Conservation (phyloP, 2,113 vertebrate genomes). For the Chelonoidis abingdonii region DNA sequence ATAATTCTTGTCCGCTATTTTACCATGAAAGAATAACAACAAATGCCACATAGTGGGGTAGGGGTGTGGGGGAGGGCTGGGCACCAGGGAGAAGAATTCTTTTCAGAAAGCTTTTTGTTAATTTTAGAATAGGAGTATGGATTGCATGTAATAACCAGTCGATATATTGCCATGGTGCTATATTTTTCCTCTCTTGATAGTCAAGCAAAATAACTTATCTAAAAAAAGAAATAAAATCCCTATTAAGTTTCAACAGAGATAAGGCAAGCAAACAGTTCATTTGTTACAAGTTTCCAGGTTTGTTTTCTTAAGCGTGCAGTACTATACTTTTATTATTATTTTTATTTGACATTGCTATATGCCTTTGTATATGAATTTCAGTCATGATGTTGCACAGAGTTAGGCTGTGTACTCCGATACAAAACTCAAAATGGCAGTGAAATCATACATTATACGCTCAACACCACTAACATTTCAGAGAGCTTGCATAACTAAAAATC, state of each 20-base stretch:
- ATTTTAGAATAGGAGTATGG: neutral
- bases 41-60: neutral
- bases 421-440: neutral
- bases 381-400: neutral
- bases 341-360: neutral
- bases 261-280: neutral
- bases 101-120: neutral
- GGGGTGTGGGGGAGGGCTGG: neutral
- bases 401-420: neutral
- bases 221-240: neutral
- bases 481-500: neutral
- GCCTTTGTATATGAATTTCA: neutral
- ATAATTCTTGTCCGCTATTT: constrained; percentile 22
- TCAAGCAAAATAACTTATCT: neutral
- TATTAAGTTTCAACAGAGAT: neutral
- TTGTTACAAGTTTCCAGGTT: neutral
- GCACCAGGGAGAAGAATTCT: neutral
- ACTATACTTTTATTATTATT: too few relatives aligned
- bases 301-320: neutral
- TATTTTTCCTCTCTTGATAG: neutral
- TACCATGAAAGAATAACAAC: neutral
- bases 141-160: neutral
- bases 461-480: neutral
- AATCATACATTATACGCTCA: neutral
- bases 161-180: neutral